Evolutionary conservation across 2,888 invertebrate genomes (phyloP), one percentile per base, ranked within the genome.

Genomic region (Hylaea fasciaria): DNA sequence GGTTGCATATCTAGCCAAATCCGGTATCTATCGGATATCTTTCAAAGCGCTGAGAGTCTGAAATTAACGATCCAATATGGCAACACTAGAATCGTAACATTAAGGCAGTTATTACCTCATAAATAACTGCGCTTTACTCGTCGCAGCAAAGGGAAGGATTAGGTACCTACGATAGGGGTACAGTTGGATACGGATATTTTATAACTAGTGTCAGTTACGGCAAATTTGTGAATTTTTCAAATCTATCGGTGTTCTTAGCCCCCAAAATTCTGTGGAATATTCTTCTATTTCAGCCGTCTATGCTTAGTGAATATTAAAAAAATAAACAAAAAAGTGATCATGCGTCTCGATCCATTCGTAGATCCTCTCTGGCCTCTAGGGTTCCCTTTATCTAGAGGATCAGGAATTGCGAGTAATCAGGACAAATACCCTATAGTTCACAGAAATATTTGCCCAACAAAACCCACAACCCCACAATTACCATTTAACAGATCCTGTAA

Each of bases 61-160:
- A 60, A 66, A 65, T 64, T 62, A 66, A 66, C 66, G 66, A 56
- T 57, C 60, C 66, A 65, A 69, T 65, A 69, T 64, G 62, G 69
- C 64, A 65, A 65, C 68, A 66, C 66, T 69, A 66, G 61, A 69
- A 69, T 65, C 60, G 72, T 74, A 70, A 73, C 77, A 74, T 77
- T 78, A 79, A 73, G 68, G 71, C 78, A 76, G 78, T 81, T 81
- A 82, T 82, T 80, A 70, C 80, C 71, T 73, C 77, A 76, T 82
- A 81, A 82, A 82, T 82, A 73, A 74, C 73, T 57, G 62, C 64
- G 63, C 65, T 60, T 52, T 60, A 48, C 56, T 66, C 56, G 77
- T 75, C 75, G 77, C 72, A 72, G 70, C 58, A 67, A 74, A 70
- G 64, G 62, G 69, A 69, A 73, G 74, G 73, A 75, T 74, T 75